phyloP scores from a whole-genome alignment of 64 coral and sea anemone species.

The Platygyra sinensis region DNA sequence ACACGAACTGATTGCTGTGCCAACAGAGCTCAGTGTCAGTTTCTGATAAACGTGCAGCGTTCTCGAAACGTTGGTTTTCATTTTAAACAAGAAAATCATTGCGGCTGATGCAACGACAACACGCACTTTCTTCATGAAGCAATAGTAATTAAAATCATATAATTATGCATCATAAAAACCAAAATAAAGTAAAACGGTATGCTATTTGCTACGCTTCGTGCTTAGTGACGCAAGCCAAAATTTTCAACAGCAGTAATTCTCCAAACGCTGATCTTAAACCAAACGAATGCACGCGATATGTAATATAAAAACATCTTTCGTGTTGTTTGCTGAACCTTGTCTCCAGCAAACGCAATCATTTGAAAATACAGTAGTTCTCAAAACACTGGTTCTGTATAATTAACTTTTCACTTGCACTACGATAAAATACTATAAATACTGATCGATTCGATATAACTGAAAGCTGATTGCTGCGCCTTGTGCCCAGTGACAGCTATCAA shows the following conservation, averaged over 20 bases:
- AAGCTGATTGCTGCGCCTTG: constrained; percentile 32
- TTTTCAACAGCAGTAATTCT: constrained; percentile 21
- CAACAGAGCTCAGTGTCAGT: constrained; percentile 12
- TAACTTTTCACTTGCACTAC: background rate
- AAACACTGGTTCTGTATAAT: background rate
- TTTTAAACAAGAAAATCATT: background rate
- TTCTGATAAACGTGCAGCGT: background rate
- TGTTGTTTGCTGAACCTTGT: background rate
- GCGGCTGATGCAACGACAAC: background rate
- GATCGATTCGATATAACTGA: no score
- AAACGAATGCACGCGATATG: no score
- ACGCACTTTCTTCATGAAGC: background rate
- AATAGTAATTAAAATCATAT: background rate
- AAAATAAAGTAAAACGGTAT: background rate
- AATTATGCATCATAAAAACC: background rate
- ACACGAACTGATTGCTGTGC: constrained; percentile 4
- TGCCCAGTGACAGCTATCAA: constrained; percentile 11
- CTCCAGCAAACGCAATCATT: constrained; percentile 3
- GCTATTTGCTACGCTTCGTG: background rate
- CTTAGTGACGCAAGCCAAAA: background rate
- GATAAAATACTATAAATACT: background rate
- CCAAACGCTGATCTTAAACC: constrained; percentile 34
- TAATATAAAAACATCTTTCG: no score
- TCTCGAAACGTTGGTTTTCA: constrained; percentile 33
- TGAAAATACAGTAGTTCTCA: constrained; percentile 32